Evolutionary conservation across 2,797 vertebrate species (phyloP).

Genomic region (Lerista edwardsae): DNA sequence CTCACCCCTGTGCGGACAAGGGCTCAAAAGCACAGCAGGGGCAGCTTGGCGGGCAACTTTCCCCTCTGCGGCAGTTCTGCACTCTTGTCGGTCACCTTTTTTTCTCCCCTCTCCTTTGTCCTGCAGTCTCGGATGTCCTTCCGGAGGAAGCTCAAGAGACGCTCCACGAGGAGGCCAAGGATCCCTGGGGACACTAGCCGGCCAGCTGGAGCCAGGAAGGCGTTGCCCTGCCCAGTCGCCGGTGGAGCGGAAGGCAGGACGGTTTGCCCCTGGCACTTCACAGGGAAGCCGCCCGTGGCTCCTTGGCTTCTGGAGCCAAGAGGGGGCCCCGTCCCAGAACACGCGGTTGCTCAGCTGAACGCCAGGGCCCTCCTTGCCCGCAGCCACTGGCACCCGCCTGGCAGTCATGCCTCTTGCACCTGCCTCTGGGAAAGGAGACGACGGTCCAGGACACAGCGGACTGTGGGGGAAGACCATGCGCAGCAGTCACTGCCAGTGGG

Average conservation of each 20-base stretch:
- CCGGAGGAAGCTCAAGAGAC: slow-evolving; percentile 21
- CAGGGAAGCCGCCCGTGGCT: not conserved
- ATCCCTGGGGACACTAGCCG: slow-evolving; percentile 57
- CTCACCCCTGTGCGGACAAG: not conserved
- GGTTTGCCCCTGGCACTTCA: no score
- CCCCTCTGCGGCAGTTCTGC: not conserved
- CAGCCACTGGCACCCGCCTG: no score
- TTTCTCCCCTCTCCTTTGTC: rapidly evolving
- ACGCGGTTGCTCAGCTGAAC: not conserved
- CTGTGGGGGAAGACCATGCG: rapidly evolving
- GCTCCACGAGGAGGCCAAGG: slow-evolving; percentile 21
- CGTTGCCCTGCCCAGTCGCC: not conserved
- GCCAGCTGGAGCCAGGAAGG: not conserved
- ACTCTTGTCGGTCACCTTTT: rapidly evolving
- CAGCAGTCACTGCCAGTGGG: not conserved
- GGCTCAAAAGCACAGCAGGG: no score
- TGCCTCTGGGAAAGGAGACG: not conserved
- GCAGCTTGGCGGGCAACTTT: not conserved
- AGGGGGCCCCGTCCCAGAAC: not conserved
- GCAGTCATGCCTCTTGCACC: not conserved
- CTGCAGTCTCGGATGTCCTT: slow-evolving; percentile 17
- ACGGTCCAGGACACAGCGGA: not conserved
- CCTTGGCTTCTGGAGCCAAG: not conserved
- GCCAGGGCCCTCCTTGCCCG: not conserved
- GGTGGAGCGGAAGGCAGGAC: not conserved